phyloP scores from a whole-genome alignment of 1,140 invertebrate species.

The Philaenus spumarius region DNA sequence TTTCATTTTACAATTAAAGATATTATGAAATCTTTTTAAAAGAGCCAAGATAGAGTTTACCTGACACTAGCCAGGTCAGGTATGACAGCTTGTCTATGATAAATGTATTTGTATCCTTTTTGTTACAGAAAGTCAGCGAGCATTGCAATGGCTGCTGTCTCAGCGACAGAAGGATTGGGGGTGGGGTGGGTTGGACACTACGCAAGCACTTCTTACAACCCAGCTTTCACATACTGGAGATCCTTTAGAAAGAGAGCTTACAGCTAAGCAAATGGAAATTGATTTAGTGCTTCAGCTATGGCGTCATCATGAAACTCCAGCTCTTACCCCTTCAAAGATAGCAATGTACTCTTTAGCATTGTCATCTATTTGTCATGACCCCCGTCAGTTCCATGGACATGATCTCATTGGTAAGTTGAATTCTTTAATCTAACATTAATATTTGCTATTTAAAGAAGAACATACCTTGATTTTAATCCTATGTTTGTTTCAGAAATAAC shows the following conservation, averaged over 20 bases:
- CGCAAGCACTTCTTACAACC: slow-evolving; percentile 26
- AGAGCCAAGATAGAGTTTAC: neutral
- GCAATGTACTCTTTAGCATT: slow-evolving; percentile 68
- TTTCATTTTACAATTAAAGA: no score
- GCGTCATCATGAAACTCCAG: slow-evolving; percentile 50
- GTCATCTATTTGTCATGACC: slow-evolving; percentile 70
- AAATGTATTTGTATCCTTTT: neutral
- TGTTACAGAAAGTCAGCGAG: slow-evolving; percentile 22
- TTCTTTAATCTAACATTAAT: no score
- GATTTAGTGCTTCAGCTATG: slow-evolving; percentile 72
- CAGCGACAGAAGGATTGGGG: slow-evolving; percentile 27
- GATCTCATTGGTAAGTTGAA: slow-evolving; percentile 55
- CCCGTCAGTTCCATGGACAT: slow-evolving; percentile 72
- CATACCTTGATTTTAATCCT: no score
- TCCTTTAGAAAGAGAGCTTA: slow-evolving; percentile 62
- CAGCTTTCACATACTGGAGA: slow-evolving; percentile 24
- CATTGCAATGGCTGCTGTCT: slow-evolving; percentile 26
- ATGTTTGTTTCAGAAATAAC: no score
- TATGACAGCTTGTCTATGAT: neutral
- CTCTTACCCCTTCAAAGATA: slow-evolving; percentile 60
- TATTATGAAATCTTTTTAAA: neutral
- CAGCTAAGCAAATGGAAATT: slow-evolving; percentile 74
- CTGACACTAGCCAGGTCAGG: no score
- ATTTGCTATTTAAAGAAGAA: no score
- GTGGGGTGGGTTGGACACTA: slow-evolving; percentile 24